These are phyloP conservation scores for Sarcophaga variegata DNA, from an alignment of 2,888 invertebrate genomes.

Conservation along the genomic window DNA sequence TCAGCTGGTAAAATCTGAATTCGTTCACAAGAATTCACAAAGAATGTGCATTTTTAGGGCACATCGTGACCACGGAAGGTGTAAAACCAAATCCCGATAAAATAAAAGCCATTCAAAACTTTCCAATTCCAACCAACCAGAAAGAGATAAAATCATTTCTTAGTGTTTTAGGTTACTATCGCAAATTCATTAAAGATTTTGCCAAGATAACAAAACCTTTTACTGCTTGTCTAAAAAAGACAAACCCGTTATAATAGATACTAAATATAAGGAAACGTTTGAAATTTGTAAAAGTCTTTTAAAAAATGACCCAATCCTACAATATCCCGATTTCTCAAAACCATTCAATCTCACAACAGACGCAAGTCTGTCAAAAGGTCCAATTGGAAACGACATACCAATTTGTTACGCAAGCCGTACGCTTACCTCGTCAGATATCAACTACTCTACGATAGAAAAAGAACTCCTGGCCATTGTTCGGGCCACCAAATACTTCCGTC, in stretches of 20 bases:
- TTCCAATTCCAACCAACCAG: conserved; percentile 14
- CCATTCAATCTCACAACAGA: conserved; percentile 75
- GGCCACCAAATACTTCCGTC: not conserved
- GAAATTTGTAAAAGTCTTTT: conserved; percentile 65
- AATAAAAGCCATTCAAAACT: conserved; percentile 2
- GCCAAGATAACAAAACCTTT: conserved; percentile 55
- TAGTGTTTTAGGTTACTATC: conserved; percentile 11
- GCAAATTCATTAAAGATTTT: conserved; percentile 45
- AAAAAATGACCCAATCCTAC: conserved; percentile 55
- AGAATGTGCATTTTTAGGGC: too few species aligned
- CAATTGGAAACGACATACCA: conserved; percentile 71
- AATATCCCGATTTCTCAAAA: conserved; percentile 71
- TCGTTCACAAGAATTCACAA: too few species aligned
- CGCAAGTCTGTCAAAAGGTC: conserved; percentile 74
- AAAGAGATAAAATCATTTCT: not conserved
- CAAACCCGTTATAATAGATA: conserved; percentile 7
- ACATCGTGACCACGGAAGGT: too few species aligned
- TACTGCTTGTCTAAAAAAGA: conserved; percentile 55
- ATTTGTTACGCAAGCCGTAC: conserved; percentile 74
- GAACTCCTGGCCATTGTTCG: conserved; percentile 34
- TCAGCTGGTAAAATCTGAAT: too few species aligned
- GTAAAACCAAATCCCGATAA: too few species aligned
- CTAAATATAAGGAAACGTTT: conserved; percentile 51
- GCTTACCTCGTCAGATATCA: conserved; percentile 9
- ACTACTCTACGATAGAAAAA: conserved; percentile 12